Conservation (phyloP, 1,140 invertebrate genomes). For the Pissodes strobi region DNA sequence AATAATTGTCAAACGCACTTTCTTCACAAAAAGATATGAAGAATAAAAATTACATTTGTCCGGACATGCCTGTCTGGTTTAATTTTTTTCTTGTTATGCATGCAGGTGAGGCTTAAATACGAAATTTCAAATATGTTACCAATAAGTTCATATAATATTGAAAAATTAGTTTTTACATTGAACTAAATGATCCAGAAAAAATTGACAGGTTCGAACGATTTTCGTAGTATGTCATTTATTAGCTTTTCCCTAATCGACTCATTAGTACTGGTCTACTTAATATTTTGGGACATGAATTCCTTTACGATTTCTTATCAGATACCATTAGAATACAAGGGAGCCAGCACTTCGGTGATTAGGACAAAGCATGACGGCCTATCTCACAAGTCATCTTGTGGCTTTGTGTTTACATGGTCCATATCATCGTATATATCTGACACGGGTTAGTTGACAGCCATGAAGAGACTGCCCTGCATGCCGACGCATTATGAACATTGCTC, state of each 20-base stretch:
- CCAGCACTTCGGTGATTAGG: constrained; percentile 29
- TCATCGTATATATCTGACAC: constrained; percentile 30
- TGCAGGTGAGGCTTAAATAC: no score
- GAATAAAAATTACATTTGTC: no score
- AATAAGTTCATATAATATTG: no score
- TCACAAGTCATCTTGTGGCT: constrained; percentile 33
- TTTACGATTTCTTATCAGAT: constrained; percentile 19
- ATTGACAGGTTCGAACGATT: no score
- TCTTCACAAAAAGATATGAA: no score
- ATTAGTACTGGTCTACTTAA: constrained; percentile 1
- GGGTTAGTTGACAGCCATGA: constrained; percentile 23
- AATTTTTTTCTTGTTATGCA: no score
- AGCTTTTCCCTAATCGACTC: constrained; percentile 7
- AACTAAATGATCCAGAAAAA: no score
- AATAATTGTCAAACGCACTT: no score
- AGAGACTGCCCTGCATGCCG: constrained; percentile 16
- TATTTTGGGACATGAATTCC: constrained; percentile 11
- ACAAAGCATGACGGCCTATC: constrained; percentile 33
- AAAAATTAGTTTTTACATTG: no score
- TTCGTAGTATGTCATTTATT: not conserved
- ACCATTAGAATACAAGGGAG: constrained; percentile 26
- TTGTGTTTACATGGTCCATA: constrained; percentile 38
- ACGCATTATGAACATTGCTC: no score
- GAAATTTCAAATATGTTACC: no score
- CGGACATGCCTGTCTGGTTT: no score